These are phyloP conservation scores for Salticus scenicus DNA, from an alignment of 2,888 invertebrate genomes.

Conservation along the genomic window DNA sequence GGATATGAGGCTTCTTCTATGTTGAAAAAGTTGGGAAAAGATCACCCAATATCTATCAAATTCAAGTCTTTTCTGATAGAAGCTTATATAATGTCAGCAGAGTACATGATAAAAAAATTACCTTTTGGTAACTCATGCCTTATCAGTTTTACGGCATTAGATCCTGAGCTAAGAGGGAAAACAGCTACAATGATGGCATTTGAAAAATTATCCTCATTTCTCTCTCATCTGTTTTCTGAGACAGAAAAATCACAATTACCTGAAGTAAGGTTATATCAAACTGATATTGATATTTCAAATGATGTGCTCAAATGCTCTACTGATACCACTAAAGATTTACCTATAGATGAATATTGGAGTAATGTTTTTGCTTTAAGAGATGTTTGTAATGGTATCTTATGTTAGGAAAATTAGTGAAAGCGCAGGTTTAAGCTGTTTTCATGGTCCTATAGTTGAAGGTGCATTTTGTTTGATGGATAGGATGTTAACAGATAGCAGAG, in stretches of 20 bases:
- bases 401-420: slow-evolving; percentile 8
- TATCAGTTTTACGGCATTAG: no score
- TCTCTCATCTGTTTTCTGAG: background rate
- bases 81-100: no score
- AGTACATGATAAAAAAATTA: no score
- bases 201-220: slow-evolving; percentile 1
- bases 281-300: slow-evolving; percentile 10
- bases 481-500: no score
- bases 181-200: background rate
- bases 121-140: no score
- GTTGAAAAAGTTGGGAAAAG: no score
- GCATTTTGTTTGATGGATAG: background rate
- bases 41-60: no score
- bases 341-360: slow-evolving; percentile 11
- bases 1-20: no score
- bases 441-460: slow-evolving; percentile 6
- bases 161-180: no score
- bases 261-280: background rate
- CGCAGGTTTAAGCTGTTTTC: slow-evolving; percentile 1
- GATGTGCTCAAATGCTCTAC: slow-evolving; percentile 3
- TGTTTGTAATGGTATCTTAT: slow-evolving; percentile 11
- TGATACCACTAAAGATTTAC: background rate
- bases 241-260: background rate
- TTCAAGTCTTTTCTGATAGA: no score
- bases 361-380: slow-evolving; percentile 14